Conservation (phyloP, 2,888 invertebrate species). For the Nomada hirtipes region DNA sequence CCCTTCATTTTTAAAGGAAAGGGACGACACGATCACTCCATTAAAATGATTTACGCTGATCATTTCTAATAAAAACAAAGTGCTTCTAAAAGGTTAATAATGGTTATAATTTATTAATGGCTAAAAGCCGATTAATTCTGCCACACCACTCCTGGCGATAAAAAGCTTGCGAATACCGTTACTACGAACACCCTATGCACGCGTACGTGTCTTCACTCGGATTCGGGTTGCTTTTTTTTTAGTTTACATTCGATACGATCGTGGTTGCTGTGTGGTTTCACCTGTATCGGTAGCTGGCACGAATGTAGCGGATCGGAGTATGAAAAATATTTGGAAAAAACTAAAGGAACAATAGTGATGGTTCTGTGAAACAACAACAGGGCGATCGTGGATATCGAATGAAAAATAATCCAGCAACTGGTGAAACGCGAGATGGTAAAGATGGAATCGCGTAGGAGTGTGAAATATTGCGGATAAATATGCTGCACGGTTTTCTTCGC, state of each 20-base stretch:
- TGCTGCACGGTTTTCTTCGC: too few relatives aligned
- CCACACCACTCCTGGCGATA: too few relatives aligned
- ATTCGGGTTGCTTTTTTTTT: constrained; percentile 1
- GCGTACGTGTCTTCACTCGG: background rate
- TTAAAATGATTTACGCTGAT: too few relatives aligned
- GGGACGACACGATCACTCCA: too few relatives aligned
- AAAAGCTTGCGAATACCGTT: too few relatives aligned
- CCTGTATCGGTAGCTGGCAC: background rate
- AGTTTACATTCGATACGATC: constrained; percentile 9
- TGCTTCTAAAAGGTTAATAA: too few relatives aligned
- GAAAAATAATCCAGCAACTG: background rate
- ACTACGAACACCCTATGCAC: background rate
- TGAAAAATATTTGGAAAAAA: constrained; percentile 30
- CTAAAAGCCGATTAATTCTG: too few relatives aligned
- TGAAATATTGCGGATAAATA: background rate
- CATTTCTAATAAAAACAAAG: too few relatives aligned
- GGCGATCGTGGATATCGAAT: constrained; percentile 1
- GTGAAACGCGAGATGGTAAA: background rate
- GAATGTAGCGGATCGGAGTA: background rate
- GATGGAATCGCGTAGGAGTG: background rate
- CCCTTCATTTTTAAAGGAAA: too few relatives aligned
- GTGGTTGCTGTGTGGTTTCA: constrained; percentile 2
- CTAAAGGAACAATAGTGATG: background rate
- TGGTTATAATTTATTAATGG: too few relatives aligned
- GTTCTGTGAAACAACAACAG: background rate